These are phyloP conservation scores for Apis cerana DNA, from an alignment of 1,140 invertebrate species.

Conservation along the genomic window DNA sequence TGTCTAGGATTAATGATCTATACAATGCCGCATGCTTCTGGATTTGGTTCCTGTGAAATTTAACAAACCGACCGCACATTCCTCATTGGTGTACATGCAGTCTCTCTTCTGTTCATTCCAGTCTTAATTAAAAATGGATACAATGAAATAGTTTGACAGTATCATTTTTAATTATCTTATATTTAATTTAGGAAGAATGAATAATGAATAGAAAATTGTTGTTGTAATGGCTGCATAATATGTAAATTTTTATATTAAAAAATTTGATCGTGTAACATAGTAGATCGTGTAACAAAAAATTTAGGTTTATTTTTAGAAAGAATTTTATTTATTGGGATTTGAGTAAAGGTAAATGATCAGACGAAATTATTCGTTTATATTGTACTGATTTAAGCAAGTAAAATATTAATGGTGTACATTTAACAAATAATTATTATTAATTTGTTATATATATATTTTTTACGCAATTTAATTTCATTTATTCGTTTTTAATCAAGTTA, in stretches of 20 bases:
- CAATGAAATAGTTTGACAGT: too few species aligned
- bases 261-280: too few species aligned
- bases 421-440: neutral
- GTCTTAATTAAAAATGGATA: neutral
- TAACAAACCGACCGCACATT: slow-evolving; percentile 14
- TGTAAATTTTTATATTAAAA: too few species aligned
- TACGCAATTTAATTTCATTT: too few species aligned
- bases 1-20: neutral
- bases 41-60: neutral
- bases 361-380: neutral
- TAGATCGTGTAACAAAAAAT: too few species aligned
- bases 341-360: neutral
- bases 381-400: neutral
- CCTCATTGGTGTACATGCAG: neutral
- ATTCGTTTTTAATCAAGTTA: too few species aligned
- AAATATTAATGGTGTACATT: neutral
- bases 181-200: too few species aligned
- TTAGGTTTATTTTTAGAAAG: neutral
- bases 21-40: neutral
- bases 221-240: too few species aligned
- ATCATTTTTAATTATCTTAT: too few species aligned
- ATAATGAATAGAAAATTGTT: too few species aligned
- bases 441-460: too few species aligned
- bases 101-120: too few species aligned
- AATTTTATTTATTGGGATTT: neutral